A percentile compares a stretch with the other conserved stretches of the same genome.
Conservation (phyloP, 2,113 vertebrate genomes). For the Anolis carolinensis region DNA sequence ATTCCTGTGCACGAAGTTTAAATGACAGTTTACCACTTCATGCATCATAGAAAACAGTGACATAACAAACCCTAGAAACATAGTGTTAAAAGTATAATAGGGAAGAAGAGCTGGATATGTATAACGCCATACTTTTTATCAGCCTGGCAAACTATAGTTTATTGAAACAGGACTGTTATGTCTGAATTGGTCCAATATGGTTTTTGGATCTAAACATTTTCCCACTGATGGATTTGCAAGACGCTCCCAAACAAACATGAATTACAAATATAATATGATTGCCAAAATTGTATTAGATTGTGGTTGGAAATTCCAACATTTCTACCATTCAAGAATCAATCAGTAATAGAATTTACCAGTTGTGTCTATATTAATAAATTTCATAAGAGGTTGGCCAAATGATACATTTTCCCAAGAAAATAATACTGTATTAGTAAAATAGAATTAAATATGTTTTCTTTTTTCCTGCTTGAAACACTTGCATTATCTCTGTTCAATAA, state of each 20-base stretch:
- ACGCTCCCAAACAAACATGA: not conserved
- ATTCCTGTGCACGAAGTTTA: not conserved
- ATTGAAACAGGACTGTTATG: not conserved
- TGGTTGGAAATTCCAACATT: not conserved
- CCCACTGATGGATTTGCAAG: not conserved
- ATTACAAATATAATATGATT: not conserved
- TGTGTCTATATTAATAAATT: not conserved
- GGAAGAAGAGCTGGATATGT: too few relatives aligned
- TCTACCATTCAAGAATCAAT: not conserved
- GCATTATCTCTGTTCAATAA: not conserved
- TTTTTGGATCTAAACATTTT: conserved; percentile 1
- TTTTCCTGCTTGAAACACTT: not conserved
- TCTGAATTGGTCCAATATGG: not conserved
- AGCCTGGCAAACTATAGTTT: not conserved
- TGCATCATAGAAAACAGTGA: not conserved
- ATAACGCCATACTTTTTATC: not conserved
- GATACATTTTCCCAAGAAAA: not conserved
- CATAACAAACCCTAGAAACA: not conserved
- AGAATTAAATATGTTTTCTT: not conserved
- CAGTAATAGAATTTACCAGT: not conserved
- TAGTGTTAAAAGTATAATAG: not conserved
- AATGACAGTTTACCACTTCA: not conserved
- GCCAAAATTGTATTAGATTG: not conserved
- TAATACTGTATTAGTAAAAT: not conserved
- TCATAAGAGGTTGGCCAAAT: not conserved